Base-by-base conservation (phyloP, 2,888 invertebrate species). In the Cerastis rubricosa region DNA sequence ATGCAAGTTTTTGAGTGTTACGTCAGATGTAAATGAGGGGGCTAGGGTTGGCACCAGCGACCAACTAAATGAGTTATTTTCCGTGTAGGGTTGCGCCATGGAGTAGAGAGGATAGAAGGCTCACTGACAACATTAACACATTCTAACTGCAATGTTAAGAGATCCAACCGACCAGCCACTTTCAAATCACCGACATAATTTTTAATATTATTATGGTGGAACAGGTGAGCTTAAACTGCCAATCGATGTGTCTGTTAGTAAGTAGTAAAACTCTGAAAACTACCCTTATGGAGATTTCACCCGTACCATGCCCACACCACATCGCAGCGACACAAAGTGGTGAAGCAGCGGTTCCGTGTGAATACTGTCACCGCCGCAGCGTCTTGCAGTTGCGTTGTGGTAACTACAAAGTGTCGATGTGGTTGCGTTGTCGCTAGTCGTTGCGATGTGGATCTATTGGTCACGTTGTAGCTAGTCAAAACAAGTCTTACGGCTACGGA, bases 61-160 rank as follows among this genome's bases (percentile, higher is more conserved):
- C 84, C 75, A 85, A 84, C 88, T 81, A 85, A 89, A 89, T 90
- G 90, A 90, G 88, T 90, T 90, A 90, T 90, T 87, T 84, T 80
- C 76, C 76, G 61, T 81, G 78, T 74, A 80, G 80, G 77, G 79
- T 79, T 84, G 83, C 29, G 14, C 49, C 61, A 14, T 11, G n/a
- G 0, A 54, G 29, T 8, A 19, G 19, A n/a, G 0, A 66, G 0
- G 2, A 57, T 19, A 72, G 75, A 75, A 85, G 85, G 40, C 22
- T 65, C n/a, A 49, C 45, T 19, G n/a, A 57, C n/a, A n/a, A n/a
- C 25, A 29, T 14, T 9, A 11, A 29, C 2, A 17, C 25, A 40
- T 22, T 74, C 22, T 35, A 8, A 35, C 19, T 45, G 9, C 43
- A 45, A 61, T 25, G 25, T 25, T 54, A n/a, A 12, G 25, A 25